Evolutionary conservation across 2,797 vertebrate species (phyloP).

Genomic region (Gymnopithys bicolor): DNA sequence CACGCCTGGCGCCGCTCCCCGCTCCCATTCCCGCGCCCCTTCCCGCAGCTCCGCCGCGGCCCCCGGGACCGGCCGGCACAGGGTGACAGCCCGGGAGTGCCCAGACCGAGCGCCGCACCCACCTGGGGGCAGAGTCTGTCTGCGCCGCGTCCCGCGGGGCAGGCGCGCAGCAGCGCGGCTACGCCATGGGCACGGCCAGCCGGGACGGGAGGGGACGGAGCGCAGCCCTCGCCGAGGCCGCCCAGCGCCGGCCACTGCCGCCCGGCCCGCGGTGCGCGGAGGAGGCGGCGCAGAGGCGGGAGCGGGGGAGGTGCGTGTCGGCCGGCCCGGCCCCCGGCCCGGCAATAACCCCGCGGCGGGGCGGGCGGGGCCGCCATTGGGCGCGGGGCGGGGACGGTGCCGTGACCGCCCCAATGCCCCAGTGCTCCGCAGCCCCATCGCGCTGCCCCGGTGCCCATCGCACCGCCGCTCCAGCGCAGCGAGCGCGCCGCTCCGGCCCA

Average conservation of each 20-base stretch:
- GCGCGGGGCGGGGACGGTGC: conserved; percentile 3
- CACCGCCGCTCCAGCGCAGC: too few species aligned
- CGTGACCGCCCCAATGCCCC: neutral
- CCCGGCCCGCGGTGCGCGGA: neutral
- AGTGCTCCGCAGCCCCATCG: neutral
- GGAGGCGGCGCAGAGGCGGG: neutral
- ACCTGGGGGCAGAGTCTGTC: neutral
- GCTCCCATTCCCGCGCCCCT: neutral
- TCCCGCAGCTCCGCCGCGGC: neutral
- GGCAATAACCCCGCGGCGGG: conserved; percentile 50
- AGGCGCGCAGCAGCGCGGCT: neutral
- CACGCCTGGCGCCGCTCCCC: neutral
- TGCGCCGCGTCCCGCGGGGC: neutral
- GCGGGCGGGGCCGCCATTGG: conserved; percentile 2
- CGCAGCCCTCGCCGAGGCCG: neutral
- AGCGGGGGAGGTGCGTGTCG: conserved; percentile 22
- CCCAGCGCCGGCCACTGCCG: neutral
- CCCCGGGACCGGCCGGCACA: neutral
- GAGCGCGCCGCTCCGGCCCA: neutral
- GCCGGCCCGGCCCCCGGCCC: conserved; percentile 43
- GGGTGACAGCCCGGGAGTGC: neutral
- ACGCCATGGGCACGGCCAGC: neutral
- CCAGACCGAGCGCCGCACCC: neutral
- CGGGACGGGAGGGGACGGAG: neutral
- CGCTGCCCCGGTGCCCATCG: too few species aligned